Percentiles rank a stretch among this genome's conserved stretches.
Conservation (phyloP, 35 echinoderm and acorn worm species). For the Lytechinus pictus region DNA sequence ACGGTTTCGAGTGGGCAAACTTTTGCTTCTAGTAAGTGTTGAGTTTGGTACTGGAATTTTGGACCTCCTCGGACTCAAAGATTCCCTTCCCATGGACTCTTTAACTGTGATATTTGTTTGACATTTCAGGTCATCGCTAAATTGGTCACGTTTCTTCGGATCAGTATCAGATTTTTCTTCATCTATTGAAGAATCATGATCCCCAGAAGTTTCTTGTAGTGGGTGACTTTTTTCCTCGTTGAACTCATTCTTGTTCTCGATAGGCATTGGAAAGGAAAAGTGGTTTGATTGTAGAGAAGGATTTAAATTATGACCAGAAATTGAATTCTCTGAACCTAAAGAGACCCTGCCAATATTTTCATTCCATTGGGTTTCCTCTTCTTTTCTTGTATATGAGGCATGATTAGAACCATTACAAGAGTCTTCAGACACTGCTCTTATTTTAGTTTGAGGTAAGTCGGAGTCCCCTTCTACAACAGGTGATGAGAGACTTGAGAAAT, state of each 20-base stretch:
- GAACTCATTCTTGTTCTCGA: background rate
- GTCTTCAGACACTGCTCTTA: background rate
- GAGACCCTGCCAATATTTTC: background rate
- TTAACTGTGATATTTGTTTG: background rate
- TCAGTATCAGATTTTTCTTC: background rate
- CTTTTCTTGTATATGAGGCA: background rate
- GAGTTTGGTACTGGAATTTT: slow-evolving; percentile 24
- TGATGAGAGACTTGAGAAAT: background rate
- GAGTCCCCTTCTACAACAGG: background rate
- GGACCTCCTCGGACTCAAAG: background rate
- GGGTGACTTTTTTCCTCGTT: background rate
- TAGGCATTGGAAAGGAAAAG: background rate
- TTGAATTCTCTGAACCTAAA: background rate
- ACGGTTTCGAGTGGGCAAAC: background rate
- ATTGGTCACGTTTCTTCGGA: background rate
- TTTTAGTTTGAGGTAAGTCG: background rate
- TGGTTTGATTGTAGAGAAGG: background rate
- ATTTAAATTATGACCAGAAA: background rate
- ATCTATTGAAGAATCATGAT: background rate
- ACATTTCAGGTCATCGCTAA: background rate
- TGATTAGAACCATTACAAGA: background rate
- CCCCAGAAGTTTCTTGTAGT: background rate
- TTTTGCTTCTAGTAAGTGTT: background rate
- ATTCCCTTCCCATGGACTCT: background rate
- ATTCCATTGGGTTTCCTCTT: background rate